Evolutionary conservation across 2,888 invertebrate species (phyloP), one percentile per base, ranked within the genome.

Genomic region (Congeria kusceri): DNA sequence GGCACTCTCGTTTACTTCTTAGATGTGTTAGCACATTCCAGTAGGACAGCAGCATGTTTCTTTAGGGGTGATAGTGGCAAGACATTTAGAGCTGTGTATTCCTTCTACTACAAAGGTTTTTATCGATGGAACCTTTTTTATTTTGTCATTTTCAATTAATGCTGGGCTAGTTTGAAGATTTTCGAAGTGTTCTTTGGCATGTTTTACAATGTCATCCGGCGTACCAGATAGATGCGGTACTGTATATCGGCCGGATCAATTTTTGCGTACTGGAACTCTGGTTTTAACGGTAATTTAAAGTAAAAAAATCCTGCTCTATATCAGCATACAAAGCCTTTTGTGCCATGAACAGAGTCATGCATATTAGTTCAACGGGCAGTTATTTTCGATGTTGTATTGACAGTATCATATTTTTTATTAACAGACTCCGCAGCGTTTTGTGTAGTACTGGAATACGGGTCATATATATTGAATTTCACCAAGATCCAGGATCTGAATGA

Each of bases 401-500:
- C 28, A 67, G 66, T 27, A 74, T 28, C 23, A 56, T 49, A 27
- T 74, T n/a, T n/a, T n/a, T n/a, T 67, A 57, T 74, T 74, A 3
- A 74, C 20, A 13, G 29, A 49, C 28, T 75, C 75, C 3, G 68
- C 68, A 7, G 58, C 18, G 64, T 75, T 68, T 3, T 23, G 57
- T 3, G 75, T 75, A 27, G 68, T 56, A 0, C 68, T 68, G 0
- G 58, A 58, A 32, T 75, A 69, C 3, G 57, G 57, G n/a, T 75
- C 32, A 28, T 57, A 75, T 15, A 64, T 47, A 3, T 29, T 23
- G 3, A 59, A 25, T 49, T 47, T 47, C 49, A 64, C 58, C 29
- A 72, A 28, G 3, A 72, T n/a, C 65, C 64, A 72, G 0, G 58
- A 1, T 63, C 71, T 13, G 71, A 71, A 64, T 63, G 15, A 46